Percentiles rank a stretch among this genome's conserved stretches.
These are phyloP conservation scores for Lemur catta DNA, from an alignment of 2,797 vertebrate species.

Conservation along the genomic window DNA sequence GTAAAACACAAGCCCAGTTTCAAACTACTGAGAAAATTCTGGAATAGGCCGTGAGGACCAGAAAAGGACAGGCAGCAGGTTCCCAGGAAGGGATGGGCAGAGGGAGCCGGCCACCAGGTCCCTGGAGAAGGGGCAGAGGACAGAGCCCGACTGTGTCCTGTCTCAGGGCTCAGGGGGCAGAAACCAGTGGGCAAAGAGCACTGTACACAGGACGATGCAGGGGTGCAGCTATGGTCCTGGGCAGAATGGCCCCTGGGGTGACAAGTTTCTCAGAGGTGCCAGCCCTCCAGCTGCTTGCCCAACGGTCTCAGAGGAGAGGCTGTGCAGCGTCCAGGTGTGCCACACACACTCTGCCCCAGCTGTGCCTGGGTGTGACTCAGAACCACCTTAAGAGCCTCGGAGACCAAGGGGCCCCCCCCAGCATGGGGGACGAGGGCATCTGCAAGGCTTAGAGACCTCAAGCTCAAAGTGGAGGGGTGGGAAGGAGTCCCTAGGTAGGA, in stretches of 20 bases:
- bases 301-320: neutral
- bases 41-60: neutral
- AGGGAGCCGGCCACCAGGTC: neutral
- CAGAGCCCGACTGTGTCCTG: neutral
- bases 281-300: neutral
- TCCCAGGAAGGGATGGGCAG: neutral
- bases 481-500: neutral
- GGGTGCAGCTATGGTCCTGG: rapidly evolving
- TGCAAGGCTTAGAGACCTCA: neutral
- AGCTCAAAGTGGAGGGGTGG: neutral
- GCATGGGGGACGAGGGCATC: neutral
- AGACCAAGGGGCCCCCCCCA: neutral
- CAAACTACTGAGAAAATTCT: neutral
- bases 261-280: neutral
- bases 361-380: neutral
- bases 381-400: neutral
- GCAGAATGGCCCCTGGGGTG: neutral
- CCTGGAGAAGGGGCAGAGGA: neutral
- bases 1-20: neutral
- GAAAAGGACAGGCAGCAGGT: neutral
- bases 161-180: neutral
- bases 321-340: neutral
- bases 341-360: neutral
- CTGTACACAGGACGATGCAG: neutral
- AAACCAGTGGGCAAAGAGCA: neutral